Conservation (phyloP, 2,888 invertebrate species). For the Leucophenga montana region DNA sequence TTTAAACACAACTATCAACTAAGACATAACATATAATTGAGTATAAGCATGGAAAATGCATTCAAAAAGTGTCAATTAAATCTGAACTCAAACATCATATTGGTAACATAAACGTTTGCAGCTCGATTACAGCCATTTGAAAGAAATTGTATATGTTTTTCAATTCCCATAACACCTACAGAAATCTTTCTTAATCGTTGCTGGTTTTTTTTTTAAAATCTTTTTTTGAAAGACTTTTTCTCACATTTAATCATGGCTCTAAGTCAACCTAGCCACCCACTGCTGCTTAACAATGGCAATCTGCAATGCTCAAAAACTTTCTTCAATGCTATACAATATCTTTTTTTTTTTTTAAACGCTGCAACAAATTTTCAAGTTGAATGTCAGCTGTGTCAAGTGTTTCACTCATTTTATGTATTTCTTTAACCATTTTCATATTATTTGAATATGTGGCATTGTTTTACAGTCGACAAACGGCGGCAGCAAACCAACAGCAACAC, state of each 20-base stretch:
- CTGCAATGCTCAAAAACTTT: constrained; percentile 6
- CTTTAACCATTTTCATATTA: neutral
- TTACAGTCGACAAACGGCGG: neutral
- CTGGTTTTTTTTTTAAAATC: too few species aligned
- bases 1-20: neutral
- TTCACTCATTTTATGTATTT: neutral
- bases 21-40: neutral
- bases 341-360: neutral
- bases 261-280: neutral
- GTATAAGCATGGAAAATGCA: neutral
- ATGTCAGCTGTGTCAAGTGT: constrained; percentile 20
- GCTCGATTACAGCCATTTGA: neutral
- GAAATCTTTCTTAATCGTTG: too few species aligned
- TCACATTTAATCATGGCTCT: constrained; percentile 5
- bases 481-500: neutral
- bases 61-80: neutral
- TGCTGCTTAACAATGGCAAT: too few species aligned
- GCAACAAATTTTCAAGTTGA: constrained; percentile 15
- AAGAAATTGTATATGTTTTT: neutral
- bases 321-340: neutral
- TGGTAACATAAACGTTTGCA: neutral
- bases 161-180: too few species aligned
- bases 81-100: neutral
- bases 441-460: constrained; percentile 10
- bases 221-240: neutral